A percentile compares a stretch with the other conserved stretches of the same genome.
Conservation (phyloP, 2,113 vertebrate genomes). For the Syrrhaptes paradoxus region DNA sequence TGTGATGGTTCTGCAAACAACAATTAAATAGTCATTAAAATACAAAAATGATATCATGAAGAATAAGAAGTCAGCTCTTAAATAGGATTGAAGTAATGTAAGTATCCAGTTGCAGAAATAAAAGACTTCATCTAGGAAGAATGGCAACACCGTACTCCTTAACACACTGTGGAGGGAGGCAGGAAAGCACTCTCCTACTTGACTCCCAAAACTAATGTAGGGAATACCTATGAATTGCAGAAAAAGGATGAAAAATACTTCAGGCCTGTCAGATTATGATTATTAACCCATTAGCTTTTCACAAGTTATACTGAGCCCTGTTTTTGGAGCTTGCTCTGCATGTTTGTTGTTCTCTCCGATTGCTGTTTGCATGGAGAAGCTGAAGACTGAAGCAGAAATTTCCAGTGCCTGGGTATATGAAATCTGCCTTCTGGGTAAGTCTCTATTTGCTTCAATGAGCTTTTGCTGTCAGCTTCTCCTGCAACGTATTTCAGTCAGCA, state of each 20-base stretch:
- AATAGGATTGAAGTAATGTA: slow-evolving; percentile 7
- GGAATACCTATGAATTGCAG: neutral
- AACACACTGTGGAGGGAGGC: neutral
- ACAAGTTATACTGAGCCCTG: neutral
- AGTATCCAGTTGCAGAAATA: slow-evolving; percentile 58
- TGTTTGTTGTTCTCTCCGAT: neutral
- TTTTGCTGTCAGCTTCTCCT: neutral
- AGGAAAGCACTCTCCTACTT: neutral
- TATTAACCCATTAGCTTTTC: neutral
- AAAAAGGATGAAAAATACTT: neutral
- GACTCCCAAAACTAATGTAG: neutral
- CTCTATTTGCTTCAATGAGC: neutral
- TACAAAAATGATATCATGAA: slow-evolving; percentile 2
- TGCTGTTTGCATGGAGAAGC: neutral
- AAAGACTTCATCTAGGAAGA: slow-evolving; percentile 38
- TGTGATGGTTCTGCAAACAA: neutral
- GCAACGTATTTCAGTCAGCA: neutral
- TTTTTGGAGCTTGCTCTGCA: neutral
- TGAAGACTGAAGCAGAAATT: neutral
- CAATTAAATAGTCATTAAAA: neutral
- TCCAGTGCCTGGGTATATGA: neutral
- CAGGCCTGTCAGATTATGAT: neutral
- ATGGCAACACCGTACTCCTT: neutral
- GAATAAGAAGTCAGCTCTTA: slow-evolving; percentile 13
- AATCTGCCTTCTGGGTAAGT: neutral